Percentiles rank a stretch among this genome's conserved stretches.
Evolutionary conservation across 2,888 invertebrate species (phyloP).

Genomic region (Heliconius ethilla): DNA sequence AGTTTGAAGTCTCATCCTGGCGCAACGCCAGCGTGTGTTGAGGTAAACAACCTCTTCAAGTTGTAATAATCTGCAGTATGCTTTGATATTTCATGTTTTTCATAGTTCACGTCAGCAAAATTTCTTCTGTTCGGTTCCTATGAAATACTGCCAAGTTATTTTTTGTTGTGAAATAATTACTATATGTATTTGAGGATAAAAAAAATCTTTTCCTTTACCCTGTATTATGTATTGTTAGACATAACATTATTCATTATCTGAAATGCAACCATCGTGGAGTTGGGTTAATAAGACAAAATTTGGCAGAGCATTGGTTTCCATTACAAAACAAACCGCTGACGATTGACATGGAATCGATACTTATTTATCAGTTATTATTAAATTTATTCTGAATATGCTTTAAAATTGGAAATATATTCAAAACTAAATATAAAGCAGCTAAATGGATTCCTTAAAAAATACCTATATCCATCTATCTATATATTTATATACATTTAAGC

Average conservation of each 20-base stretch:
- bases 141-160: conserved; percentile 1
- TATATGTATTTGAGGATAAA: background rate
- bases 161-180: background rate
- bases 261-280: background rate
- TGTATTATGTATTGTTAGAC: background rate
- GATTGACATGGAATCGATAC: background rate
- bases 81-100: background rate
- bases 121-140: background rate
- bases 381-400: background rate
- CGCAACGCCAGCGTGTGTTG: conserved; percentile 27
- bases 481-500: too few species aligned
- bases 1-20: conserved; percentile 19
- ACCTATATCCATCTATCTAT: too few species aligned
- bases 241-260: background rate
- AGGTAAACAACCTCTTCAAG: conserved; percentile 32
- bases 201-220: background rate
- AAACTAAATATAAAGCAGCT: background rate
- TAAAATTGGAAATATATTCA: background rate
- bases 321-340: background rate
- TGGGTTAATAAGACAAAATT: background rate
- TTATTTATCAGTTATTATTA: background rate
- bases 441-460: background rate
- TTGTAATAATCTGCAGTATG: conserved; percentile 21
- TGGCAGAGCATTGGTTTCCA: background rate
- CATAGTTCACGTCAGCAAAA: background rate